These are phyloP conservation scores for Clytia hemisphaerica DNA, from an alignment of 30 jellyfish, hydroid and myxozoan species.

Conservation along the genomic window DNA sequence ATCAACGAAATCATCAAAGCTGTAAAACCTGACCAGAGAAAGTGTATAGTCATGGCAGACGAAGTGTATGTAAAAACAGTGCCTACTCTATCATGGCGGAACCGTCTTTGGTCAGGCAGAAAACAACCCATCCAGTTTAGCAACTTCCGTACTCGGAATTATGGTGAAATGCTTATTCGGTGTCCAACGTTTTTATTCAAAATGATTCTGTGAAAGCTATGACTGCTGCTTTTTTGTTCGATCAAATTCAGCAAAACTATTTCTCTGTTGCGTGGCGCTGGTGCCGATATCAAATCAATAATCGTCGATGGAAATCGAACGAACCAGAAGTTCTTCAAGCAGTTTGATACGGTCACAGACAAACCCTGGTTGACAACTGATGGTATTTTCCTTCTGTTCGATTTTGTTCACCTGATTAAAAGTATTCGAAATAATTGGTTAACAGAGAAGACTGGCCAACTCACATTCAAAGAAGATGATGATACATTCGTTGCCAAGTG, in stretches of 20 bases:
- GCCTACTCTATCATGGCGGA: background rate
- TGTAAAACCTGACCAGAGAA: too few species aligned
- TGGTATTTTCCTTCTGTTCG: background rate
- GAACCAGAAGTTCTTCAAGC: background rate
- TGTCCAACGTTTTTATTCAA: too few species aligned
- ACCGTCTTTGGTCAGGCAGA: background rate
- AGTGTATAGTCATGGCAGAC: background rate
- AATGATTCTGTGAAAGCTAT: too few species aligned
- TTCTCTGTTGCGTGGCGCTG: background rate
- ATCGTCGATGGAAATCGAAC: background rate
- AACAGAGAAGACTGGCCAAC: conserved; percentile 3
- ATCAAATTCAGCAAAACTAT: too few species aligned
- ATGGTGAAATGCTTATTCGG: background rate
- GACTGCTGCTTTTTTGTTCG: too few species aligned
- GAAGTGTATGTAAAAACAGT: conserved; percentile 1
- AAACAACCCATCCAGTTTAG: too few species aligned
- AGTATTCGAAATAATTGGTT: conserved; percentile 21
- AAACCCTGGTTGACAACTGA: background rate
- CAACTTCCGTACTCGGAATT: background rate
- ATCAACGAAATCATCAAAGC: too few species aligned
- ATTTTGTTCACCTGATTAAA: conserved; percentile 8
- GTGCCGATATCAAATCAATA: background rate
- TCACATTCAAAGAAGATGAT: background rate
- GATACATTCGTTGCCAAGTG: conserved; percentile 12
- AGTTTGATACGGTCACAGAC: background rate